Base-by-base conservation (phyloP, 2,888 invertebrate genomes). In the Chromoteleia sp. region DNA sequence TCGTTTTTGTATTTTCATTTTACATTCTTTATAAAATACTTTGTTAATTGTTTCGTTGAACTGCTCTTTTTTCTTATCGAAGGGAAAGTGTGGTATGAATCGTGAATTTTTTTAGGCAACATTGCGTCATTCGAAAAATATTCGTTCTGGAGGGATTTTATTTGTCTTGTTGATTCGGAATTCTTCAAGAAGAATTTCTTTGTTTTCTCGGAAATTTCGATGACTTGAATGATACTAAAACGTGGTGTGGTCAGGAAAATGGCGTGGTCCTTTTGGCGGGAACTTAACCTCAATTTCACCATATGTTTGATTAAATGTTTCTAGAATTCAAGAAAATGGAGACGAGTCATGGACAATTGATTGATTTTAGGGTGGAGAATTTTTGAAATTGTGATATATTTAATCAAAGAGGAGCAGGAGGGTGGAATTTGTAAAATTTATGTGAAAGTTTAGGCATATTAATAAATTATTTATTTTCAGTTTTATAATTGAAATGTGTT, bases 201-300 rank as follows among this genome's bases (percentile, higher is more conserved):
- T 3, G 25, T 25, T 25, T 6, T 36, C 10, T 36, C n/a, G 36
- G 36, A 1, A n/a, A n/a, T n/a, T n/a, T 36, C 10, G 36, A 36
- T 36, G 36, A 36, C 36, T 8, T 17, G 19, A 45, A 19, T 19
- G 8, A 45, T 19, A 12, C 12, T 10, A 17, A 15, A 33, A 36
- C 25, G 10, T 21, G 65, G 12, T 12, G 14, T 6, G 5, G 5
- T 25, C 15, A 17, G n/a, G 41, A 71, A 71, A 71, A 71, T 71
- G 71, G 71, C 71, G 71, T 61, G 36, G 29, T 14, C 25, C 52
- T 73, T 73, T 73, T 73, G 73, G 73, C 73, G 73, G 73, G 73
- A 73, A 73, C 43, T 52, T 73, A 73, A 73, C 73, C 73, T 73
- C 52, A 50, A 48, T 61, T 19, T 19, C 3, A 12, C 50, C 73